Conservation (phyloP, 2,797 vertebrate genomes). For the Labroides dimidiatus region DNA sequence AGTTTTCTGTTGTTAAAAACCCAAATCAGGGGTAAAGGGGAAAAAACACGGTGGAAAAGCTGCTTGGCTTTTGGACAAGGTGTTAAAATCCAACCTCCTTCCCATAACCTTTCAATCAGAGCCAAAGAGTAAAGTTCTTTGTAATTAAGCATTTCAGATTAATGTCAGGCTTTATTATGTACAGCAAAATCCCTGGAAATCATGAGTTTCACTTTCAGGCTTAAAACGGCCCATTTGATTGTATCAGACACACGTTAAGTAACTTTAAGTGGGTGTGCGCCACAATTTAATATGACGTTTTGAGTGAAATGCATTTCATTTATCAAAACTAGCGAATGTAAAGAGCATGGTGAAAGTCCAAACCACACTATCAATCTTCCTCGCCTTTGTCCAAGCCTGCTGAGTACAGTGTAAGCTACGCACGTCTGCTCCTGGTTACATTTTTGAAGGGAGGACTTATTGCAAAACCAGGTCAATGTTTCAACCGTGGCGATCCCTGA, state of each 20-base stretch:
- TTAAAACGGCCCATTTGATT: constrained; percentile 19
- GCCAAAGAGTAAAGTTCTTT: constrained; percentile 21
- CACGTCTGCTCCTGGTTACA: constrained; percentile 78
- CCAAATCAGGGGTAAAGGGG: constrained; percentile 29
- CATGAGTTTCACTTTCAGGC: constrained; percentile 14
- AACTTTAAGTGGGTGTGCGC: constrained; percentile 57
- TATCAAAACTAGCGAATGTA: constrained; percentile 55
- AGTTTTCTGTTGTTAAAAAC: constrained; percentile 64
- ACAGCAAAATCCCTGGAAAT: constrained; percentile 26
- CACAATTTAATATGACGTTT: constrained; percentile 46
- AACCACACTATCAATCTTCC: constrained; percentile 73
- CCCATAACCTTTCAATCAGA: constrained; percentile 30
- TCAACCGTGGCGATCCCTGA: constrained; percentile 54
- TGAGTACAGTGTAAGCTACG: constrained; percentile 56
- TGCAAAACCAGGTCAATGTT: constrained; percentile 71
- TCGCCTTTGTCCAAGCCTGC: constrained; percentile 54
- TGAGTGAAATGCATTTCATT: constrained; percentile 51
- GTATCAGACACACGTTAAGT: constrained; percentile 38
- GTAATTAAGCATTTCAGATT: constrained; percentile 46
- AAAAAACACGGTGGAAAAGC: constrained; percentile 29
- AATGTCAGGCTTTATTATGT: constrained; percentile 36
- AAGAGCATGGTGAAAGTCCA: constrained; percentile 62
- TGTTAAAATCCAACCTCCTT: constrained; percentile 45
- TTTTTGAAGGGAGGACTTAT: constrained; percentile 60
- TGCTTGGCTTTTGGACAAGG: constrained; percentile 30